Evolutionary conservation across 2,797 vertebrate species (phyloP), one percentile per base, ranked within the genome.

Genomic region (Syngnathus rostellatus): DNA sequence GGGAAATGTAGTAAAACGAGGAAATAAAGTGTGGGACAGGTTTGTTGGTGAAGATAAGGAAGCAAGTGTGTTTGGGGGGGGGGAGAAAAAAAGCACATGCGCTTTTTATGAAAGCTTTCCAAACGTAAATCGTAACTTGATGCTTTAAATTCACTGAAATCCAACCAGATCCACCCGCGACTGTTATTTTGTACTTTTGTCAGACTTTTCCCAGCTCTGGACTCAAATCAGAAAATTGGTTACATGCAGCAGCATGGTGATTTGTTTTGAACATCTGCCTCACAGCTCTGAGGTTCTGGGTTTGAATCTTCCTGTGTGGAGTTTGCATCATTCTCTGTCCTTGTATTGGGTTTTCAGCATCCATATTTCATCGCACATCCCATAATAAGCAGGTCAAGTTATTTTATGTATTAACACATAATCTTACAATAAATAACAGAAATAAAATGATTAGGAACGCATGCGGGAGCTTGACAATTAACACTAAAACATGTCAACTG

Each of bases 81-180:
- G 68, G 83, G 78, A 72, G 82, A 72, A 78, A 79, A 79, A 83
- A 78, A 61, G 14, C 53, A 37, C 59, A 61, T 11, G 59, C 11
- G 25, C 31, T 6, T 61, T 19, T 41, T 43, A 21, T 41, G 19
- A 21, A 43, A 31, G 2, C 37, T 5, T 57, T 57, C 25, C 55
- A 57, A 8, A 60, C 25, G 23, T 14, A 12, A 55, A 38, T 58
- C n/a, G 37, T 9, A 3, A 59, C 9, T 51, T 21, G 1, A 10
- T 3, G n/a, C 50, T 21, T 8, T 51, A 46, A 17, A 46, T 16
- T 46, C 16, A 46, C 16, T 46, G 5, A 17, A 46, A 46, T 46
- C 45, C 14, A 46, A 17, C 45, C 17, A 16, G 45, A 6, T 46
- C 17, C 45, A 46, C 45, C 41, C 11, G 41, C 11, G 41, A 41